phyloP scores from a whole-genome alignment of 2,888 invertebrate genomes.

The Orthosia gracilis region DNA sequence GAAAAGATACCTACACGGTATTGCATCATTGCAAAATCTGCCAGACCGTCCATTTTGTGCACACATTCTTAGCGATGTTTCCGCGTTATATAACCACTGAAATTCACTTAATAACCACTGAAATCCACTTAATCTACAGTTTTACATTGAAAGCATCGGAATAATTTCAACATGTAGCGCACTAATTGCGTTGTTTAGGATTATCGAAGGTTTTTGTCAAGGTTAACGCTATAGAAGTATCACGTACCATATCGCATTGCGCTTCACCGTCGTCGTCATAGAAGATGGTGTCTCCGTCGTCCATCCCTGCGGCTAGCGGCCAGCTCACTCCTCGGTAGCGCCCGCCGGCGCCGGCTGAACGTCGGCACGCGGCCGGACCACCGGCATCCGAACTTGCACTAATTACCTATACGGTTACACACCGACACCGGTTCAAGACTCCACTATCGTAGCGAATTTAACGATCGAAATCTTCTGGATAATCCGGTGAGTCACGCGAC shows the following conservation, averaged over 20 bases:
- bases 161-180: constrained; percentile 47
- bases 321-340: constrained; percentile 82
- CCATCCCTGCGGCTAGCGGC: constrained; percentile 85
- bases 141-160: constrained; percentile 37
- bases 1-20: constrained; percentile 48
- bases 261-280: constrained; percentile 91
- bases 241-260: constrained; percentile 90
- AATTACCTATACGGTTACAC: constrained; percentile 72
- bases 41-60: constrained; percentile 77
- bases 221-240: constrained; percentile 78
- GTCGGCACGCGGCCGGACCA: constrained; percentile 81
- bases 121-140: constrained; percentile 36
- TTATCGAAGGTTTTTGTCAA: constrained; percentile 68
- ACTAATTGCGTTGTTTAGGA: constrained; percentile 65
- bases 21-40: constrained; percentile 71
- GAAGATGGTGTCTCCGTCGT: constrained; percentile 89
- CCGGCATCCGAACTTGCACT: constrained; percentile 88
- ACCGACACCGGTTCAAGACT: constrained; percentile 72
- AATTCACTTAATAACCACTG: constrained; percentile 57
- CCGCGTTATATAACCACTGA: constrained; percentile 71
- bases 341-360: constrained; percentile 88
- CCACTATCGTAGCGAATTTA: constrained; percentile 78
- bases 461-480: constrained; percentile 82
- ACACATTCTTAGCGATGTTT: constrained; percentile 65
- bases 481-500: constrained; percentile 88